Conservation (phyloP, 2,888 invertebrate genomes). For the Dynastes hyllus region DNA sequence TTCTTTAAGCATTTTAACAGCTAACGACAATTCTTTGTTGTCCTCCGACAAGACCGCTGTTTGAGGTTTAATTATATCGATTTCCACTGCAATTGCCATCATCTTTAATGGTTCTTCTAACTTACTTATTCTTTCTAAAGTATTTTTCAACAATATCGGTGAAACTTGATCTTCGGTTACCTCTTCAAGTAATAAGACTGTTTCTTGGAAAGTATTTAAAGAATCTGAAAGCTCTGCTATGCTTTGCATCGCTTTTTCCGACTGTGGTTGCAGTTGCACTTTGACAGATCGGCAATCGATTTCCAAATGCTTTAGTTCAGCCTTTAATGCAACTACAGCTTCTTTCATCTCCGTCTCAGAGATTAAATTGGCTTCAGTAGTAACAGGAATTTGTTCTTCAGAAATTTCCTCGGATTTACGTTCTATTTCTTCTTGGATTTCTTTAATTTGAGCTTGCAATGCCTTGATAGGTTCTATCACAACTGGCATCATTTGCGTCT, state of each 20-base stretch:
- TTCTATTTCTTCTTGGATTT: constrained; percentile 35
- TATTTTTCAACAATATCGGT: background rate
- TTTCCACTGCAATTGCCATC: constrained; percentile 49
- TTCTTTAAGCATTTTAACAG: constrained; percentile 27
- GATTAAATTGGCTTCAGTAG: background rate
- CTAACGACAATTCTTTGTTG: constrained; percentile 8
- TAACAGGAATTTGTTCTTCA: background rate
- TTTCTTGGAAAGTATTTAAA: constrained; percentile 26
- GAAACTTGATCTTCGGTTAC: constrained; percentile 15
- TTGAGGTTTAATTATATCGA: constrained; percentile 3
- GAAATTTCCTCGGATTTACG: background rate
- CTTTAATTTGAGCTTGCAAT: constrained; percentile 17
- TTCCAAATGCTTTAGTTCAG: constrained; percentile 10
- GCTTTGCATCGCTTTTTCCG: constrained; percentile 22
- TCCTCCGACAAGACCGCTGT: background rate
- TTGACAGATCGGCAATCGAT: constrained; percentile 18
- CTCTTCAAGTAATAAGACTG: constrained; percentile 12
- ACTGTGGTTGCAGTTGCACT: constrained; percentile 31
- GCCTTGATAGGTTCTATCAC: constrained; percentile 30
- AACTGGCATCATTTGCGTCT: background rate
- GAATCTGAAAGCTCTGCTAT: constrained; percentile 22
- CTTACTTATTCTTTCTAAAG: constrained; percentile 52
- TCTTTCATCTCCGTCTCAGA: background rate
- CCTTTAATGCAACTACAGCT: background rate
- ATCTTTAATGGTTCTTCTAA: constrained; percentile 59